Base-by-base conservation (phyloP, 2,113 vertebrate genomes). In the Eudyptes chrysolophus region DNA sequence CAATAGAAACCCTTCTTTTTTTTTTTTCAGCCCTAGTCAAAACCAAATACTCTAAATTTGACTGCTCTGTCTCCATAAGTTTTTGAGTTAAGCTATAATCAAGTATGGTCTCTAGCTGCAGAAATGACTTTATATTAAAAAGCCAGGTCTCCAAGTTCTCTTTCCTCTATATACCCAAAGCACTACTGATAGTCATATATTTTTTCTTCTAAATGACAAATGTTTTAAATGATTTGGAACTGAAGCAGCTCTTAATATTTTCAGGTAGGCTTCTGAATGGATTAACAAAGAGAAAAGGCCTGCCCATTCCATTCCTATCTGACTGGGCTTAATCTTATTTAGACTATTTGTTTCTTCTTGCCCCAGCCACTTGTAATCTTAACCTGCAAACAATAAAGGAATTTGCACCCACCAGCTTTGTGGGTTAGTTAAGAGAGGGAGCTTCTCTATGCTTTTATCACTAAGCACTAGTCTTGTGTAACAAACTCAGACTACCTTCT, bases 1-100 rank as follows among this genome's bases (percentile, higher is more conserved):
- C 2, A 3, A n/a, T 0, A 70, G 25, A 82, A 90, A 44, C 8
- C 3, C 16, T 22, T n/a, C 11, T n/a, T 13, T 4, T 13, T 27
- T 64, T 40, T 77, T 57, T 10, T 70, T 16, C 10, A 61, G 29
- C 40, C 42, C 34, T 49, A 51, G 30, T 32, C 46, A 75, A 94
- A 90, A 38, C 8, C 40, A 65, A 69, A 65, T 17, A 64, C 26
- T 81, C 6, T 24, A 84, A 51, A 62, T 42, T 30, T 65, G 32
- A 88, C 64, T 69, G 44, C 42, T 52, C 19, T 80, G 44, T 40
- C 66, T 16, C 48, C 6, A 24, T 8, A 69, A 26, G 16, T 27
- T 64, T 76, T 62, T 86, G 21, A 79, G 19, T 62, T 84, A 54
- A 58, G 10, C 12, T 20, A 60, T 25, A 62, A 82, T 10, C 24